Conservation (phyloP, 2,113 vertebrate species). For the Uria aalge region DNA sequence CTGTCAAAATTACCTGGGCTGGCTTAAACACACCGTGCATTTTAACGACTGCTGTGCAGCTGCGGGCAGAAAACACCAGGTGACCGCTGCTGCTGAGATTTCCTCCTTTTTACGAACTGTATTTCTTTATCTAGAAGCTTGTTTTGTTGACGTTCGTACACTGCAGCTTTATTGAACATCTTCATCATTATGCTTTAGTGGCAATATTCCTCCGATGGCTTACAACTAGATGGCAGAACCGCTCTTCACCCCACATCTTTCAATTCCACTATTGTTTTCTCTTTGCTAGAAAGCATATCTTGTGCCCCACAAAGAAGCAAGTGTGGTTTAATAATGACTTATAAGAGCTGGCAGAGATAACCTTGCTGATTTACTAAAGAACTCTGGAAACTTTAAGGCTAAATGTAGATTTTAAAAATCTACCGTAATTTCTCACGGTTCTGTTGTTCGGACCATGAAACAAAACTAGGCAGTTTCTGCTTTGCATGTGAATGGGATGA, state of each 20-base stretch:
- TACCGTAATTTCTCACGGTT: not conserved
- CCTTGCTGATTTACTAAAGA: not conserved
- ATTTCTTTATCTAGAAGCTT: not conserved
- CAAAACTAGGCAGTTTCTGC: not conserved
- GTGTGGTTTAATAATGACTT: not conserved
- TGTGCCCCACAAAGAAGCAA: not conserved
- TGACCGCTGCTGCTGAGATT: not conserved
- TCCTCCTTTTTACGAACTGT: not conserved
- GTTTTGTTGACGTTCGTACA: not conserved
- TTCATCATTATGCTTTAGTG: not conserved
- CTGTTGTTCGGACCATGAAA: not conserved
- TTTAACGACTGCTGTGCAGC: not conserved
- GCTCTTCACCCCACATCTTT: not conserved
- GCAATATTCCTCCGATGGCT: not conserved
- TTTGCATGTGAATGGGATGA: not conserved
- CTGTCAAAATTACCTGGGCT: constrained; percentile 13
- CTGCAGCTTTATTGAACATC: not conserved
- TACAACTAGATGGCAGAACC: not conserved
- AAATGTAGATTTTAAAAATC: not conserved
- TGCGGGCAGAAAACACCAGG: not conserved
- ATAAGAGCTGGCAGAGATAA: not conserved
- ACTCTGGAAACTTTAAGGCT: not conserved
- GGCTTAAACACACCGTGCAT: not conserved
- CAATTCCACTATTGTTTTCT: not conserved
- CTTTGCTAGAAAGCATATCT: not conserved